Base-by-base conservation (phyloP, 2,113 vertebrate species). In the rat (Rattus norvegicus) region DNA sequence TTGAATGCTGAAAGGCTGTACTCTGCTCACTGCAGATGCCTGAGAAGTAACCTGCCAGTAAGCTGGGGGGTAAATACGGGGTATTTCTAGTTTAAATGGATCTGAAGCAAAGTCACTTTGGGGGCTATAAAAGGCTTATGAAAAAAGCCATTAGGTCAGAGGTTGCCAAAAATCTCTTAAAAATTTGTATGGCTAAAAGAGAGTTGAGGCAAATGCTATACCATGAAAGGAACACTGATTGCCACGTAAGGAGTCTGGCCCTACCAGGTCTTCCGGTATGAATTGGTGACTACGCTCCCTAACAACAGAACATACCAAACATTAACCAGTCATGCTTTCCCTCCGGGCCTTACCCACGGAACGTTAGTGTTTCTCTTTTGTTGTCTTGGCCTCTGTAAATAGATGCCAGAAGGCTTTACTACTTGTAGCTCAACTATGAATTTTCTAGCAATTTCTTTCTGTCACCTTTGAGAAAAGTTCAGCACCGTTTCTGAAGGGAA, bases 51-150 rank as follows among this genome's bases (percentile, higher is more conserved):
- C 89, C 94, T 94, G 94, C 94, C 95, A 93, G 92, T 93, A 72
- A 76, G 87, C 90, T 81, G 59, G 0, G 0, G 86, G 75, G 36
- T 76, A 95, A 96, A 95, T 69, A 72, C 39, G 67, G 90, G 96
- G 20, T 12, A 83, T 93, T 95, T 94, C 97, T 91, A 85, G 36
- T 87, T 73, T 97, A 95, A 96, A 93, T 91, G 93, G 95, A 96
- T 83, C 79, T 94, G 96, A 97, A 95, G 76, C 88, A 97, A 96
- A 96, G 90, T 95, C 95, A 92, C 80, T 96, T 96, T 94, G 96
- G 93, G 96, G 54, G 54, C 93, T 94, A 65, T 96, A 90, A 95
- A 96, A 97, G 93, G 84, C 91, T 97, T 95, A 92, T 47, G 73
- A 91, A 94, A 95, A 94, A 95, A 95, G 79, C 89, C 67, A 90